Base-by-base conservation (phyloP, 2,113 vertebrate genomes). In the Neodon shergylaensis region DNA sequence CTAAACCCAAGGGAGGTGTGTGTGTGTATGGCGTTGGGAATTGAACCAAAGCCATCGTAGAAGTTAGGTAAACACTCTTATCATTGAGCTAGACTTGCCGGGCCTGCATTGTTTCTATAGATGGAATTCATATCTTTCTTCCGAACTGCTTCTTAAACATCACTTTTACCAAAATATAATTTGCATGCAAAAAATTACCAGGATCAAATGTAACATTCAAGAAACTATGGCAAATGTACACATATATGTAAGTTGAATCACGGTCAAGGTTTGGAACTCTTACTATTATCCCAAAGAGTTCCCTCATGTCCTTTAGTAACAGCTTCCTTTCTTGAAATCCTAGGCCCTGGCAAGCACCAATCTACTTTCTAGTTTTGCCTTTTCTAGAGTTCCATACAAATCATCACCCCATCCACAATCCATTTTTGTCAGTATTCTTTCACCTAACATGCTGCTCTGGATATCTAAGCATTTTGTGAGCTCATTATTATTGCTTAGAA, bases 81-180 rank as follows among this genome's bases (percentile, higher is more conserved):
- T 52, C 36, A 58, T n/a, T 82, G 36, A 68, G 36, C 63, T 81
- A 52, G 19, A 78, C n/a, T 63, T 47, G 12, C 17, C 8, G 22
- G 36, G 21, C 16, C 49, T 54, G 3, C 26, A 24, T 22, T 54
- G 22, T 49, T 74, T 85, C 28, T 76, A 17, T n/a, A 90, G 52
- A 92, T 94, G 16, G 52, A 88, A 65, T 36, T 91, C 4, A 96
- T 36, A 96, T 10, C 36, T 91, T 58, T 78, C 44, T 72, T 93
- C 54, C n/a, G 94, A 92, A 84, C 6, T 95, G 47, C 63, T 90
- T 95, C 84, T 91, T n/a, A 93, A 91, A 96, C 90, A 89, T 88
- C 11, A 70, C 63, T 77, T 83, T 96, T 88, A 94, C 74, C 58
- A 89, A 92, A 93, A 54, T 76, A 74, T 87, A 78, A 54, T 47